A percentile compares a stretch with the other conserved stretches of the same genome.
Evolutionary conservation across 2,113 vertebrate species (phyloP).

Genomic region (chimpanzee (Pan troglodytes)): NHGRI_mPanTro3-v2.1_pri NC_072412.2:112945501-112946000

Average conservation of each 20-base stretch:
- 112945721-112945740: neutral
- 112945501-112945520: neutral
- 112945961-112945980: too few species aligned
- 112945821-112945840: too few species aligned
- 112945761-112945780: fast-evolving
- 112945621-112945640: neutral
- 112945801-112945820: too few species aligned
- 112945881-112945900: too few species aligned
- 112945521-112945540: neutral
- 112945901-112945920: too few species aligned
- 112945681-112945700: neutral
- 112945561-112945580: neutral
- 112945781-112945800: too few species aligned
- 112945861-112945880: too few species aligned
- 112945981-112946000: too few species aligned
- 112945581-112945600: neutral
- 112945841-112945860: too few species aligned
- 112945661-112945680: neutral
- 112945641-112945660: neutral
- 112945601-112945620: neutral
- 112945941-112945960: too few species aligned
- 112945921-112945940: too few species aligned
- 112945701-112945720: neutral
- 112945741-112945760: neutral
- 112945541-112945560: neutral